These are phyloP conservation scores for Protobothrops flavoviridis DNA, from an alignment of 2,113 vertebrate species.

Conservation along the genomic window DNA sequence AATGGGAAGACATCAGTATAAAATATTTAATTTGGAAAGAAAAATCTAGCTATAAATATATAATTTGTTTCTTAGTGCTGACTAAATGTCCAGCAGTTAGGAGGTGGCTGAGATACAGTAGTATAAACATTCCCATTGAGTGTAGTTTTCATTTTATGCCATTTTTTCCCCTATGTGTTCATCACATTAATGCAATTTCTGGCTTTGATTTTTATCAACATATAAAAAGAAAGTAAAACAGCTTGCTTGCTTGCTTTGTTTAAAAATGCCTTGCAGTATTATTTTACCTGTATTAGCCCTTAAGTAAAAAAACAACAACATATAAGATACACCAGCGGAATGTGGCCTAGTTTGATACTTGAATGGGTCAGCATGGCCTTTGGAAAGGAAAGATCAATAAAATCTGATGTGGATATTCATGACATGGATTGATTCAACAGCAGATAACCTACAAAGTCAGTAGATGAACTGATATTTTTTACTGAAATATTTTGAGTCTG, in stretches of 20 bases:
- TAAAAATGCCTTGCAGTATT: not conserved
- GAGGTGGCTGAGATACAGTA: not conserved
- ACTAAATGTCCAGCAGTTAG: not conserved
- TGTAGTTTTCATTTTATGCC: not conserved
- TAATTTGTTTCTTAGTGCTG: not conserved
- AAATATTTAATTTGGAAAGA: not conserved
- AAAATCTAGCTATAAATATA: not conserved
- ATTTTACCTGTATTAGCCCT: not conserved
- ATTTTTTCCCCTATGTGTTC: not conserved
- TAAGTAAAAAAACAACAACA: not conserved
- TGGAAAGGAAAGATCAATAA: not conserved
- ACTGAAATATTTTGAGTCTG: not conserved
- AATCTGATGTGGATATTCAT: not conserved
- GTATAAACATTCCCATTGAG: not conserved
- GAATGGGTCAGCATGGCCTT: not conserved
- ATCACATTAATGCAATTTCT: not conserved
- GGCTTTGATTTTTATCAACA: not conserved
- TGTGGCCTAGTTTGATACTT: not conserved
- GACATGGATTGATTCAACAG: not conserved
- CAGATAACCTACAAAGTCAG: not conserved
- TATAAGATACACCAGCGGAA: not conserved
- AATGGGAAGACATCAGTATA: not conserved
- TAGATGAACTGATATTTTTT: not conserved
- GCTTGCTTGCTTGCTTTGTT: not conserved
- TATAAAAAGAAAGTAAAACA: not conserved